Evolutionary conservation across 2,888 invertebrate genomes (phyloP).

Genomic region (Drosophila melanosoma): DNA sequence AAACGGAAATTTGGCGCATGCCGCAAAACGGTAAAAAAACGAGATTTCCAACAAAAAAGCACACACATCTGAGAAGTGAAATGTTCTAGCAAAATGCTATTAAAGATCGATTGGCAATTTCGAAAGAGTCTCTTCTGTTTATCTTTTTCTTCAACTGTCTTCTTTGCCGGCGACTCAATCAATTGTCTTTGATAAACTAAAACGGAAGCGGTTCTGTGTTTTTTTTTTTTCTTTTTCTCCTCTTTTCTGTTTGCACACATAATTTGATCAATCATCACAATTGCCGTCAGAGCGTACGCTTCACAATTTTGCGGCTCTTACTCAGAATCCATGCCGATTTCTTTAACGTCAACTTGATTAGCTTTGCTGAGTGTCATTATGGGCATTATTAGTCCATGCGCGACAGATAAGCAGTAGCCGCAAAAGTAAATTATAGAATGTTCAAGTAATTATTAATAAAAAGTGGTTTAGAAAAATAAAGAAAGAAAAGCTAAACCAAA

Average conservation of each 20-base stretch:
- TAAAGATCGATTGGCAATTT: slow-evolving; percentile 33
- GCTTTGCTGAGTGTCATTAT: slow-evolving; percentile 63
- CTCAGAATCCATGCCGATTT: slow-evolving; percentile 77
- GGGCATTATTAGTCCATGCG: slow-evolving; percentile 55
- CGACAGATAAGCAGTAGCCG: slow-evolving; percentile 59
- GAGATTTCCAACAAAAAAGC: slow-evolving; percentile 14
- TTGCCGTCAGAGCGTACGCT: slow-evolving; percentile 47
- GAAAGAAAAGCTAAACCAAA: neutral
- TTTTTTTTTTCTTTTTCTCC: slow-evolving; percentile 9
- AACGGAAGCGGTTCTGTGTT: slow-evolving; percentile 76
- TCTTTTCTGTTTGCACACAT: slow-evolving; percentile 39
- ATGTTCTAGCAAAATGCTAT: slow-evolving; percentile 31
- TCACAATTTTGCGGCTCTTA: slow-evolving; percentile 59
- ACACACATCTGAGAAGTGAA: slow-evolving; percentile 25
- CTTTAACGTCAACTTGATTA: slow-evolving; percentile 79
- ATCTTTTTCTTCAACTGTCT: neutral
- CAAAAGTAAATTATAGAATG: slow-evolving; percentile 73
- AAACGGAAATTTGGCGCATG: slow-evolving; percentile 70
- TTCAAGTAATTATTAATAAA: slow-evolving; percentile 39
- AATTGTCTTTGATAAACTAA: slow-evolving; percentile 77
- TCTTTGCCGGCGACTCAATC: slow-evolving; percentile 55
- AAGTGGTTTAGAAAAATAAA: slow-evolving; percentile 44
- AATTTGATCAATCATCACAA: slow-evolving; percentile 67
- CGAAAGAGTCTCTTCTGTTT: neutral
- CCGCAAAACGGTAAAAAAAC: slow-evolving; percentile 49